These are phyloP conservation scores for Eira barbara DNA, from an alignment of 2,113 vertebrate species.

Conservation along the genomic window DNA sequence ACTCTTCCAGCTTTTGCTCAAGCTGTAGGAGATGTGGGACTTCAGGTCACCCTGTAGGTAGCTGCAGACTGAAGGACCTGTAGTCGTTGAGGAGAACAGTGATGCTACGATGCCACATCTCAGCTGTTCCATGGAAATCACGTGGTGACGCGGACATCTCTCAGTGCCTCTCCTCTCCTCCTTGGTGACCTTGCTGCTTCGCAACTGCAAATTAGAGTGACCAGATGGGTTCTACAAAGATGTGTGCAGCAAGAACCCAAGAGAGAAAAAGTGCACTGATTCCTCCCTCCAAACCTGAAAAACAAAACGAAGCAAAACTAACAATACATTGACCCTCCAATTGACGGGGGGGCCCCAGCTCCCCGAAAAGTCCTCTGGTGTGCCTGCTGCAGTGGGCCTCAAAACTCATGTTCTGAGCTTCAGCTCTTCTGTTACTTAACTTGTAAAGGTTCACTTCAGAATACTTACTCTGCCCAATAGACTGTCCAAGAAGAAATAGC, in stretches of 20 bases:
- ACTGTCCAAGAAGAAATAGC: not conserved
- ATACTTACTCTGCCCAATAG: not conserved
- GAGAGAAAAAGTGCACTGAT: not conserved
- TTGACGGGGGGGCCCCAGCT: not conserved
- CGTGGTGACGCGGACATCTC: not conserved
- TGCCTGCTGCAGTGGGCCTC: not conserved
- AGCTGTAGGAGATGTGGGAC: not conserved
- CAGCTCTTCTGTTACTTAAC: not conserved
- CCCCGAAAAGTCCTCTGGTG: not conserved
- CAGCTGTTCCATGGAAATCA: not conserved
- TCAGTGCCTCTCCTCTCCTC: not conserved
- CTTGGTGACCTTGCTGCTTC: not conserved
- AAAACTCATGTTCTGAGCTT: not conserved
- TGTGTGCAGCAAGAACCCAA: not conserved
- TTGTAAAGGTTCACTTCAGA: not conserved
- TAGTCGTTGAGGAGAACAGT: not conserved
- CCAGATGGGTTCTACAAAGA: not conserved
- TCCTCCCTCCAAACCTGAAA: not conserved
- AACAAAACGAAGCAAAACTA: not conserved
- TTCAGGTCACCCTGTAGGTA: slow-evolving; percentile 34
- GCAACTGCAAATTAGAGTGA: not conserved
- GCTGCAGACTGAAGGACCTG: slow-evolving; percentile 31
- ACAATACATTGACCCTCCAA: not conserved
- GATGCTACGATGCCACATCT: slow-evolving; percentile 5
- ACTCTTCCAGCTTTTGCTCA: slow-evolving; percentile 47